phyloP scores from a whole-genome alignment of 2,888 invertebrate species.

The Monoplex corrugatus region DNA sequence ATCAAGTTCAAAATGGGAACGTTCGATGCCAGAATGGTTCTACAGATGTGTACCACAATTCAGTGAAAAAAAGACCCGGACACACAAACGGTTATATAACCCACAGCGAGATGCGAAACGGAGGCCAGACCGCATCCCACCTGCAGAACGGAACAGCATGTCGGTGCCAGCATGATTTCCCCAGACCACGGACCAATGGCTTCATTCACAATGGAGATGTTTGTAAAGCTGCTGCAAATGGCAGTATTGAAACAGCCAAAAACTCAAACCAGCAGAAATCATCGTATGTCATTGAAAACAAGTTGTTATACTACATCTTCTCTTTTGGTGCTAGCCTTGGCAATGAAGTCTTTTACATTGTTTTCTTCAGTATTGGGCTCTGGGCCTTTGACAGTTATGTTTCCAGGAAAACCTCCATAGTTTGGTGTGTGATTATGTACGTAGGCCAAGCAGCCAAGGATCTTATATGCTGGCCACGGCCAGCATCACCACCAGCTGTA shows the following conservation, averaged over 20 bases:
- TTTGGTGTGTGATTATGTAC: conserved; percentile 80
- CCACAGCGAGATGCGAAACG: neutral
- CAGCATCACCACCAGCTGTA: conserved; percentile 90
- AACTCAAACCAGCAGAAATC: neutral
- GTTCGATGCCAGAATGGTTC: conserved; percentile 20
- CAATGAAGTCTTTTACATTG: conserved; percentile 94
- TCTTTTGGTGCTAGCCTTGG: conserved; percentile 92
- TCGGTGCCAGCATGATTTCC: conserved; percentile 23
- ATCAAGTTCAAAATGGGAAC: conserved; percentile 27
- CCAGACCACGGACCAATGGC: neutral
- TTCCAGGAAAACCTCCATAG: conserved; percentile 87
- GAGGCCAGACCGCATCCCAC: neutral
- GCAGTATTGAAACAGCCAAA: neutral
- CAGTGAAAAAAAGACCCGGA: neutral
- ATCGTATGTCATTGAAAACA: conserved; percentile 65
- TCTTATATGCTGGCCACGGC: conserved; percentile 89
- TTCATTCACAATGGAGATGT: conserved; percentile 24
- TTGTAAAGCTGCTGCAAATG: conserved; percentile 24
- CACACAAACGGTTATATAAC: conserved; percentile 18
- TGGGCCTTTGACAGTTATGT: conserved; percentile 96
- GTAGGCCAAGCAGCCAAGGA: conserved; percentile 91
- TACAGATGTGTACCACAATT: neutral
- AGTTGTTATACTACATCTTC: conserved; percentile 91
- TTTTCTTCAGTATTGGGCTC: conserved; percentile 96
- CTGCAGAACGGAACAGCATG: conserved; percentile 42